Base-by-base conservation (phyloP, 2,888 invertebrate species). In the Pristionchus fissidentatus region DNA sequence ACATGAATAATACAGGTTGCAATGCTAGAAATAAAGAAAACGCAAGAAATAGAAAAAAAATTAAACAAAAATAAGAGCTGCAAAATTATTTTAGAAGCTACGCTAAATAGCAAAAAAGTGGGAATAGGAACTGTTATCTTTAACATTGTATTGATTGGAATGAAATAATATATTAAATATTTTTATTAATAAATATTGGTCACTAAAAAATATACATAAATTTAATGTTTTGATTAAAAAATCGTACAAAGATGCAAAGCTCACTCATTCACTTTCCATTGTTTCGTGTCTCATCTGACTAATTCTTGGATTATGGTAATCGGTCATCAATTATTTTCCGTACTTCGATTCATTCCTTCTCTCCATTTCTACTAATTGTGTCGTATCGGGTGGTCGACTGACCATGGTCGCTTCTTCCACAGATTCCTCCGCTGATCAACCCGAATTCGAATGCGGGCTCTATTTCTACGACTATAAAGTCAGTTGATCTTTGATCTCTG, bases 381-480 rank as follows among this genome's bases (percentile, higher is more conserved):
- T 60, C 32, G 26, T 32, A 26, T 60, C 29, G 60, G 32, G 60
- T 60, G 60, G 60, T 60, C n/a, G 60, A 60, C 60, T 60, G 29
- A 60, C n/a, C n/a, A 78, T 55, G 55, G 15, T 38, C 3, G n/a
- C 15, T 32, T 78, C 78, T n/a, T 55, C 52, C n/a, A 78, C 78
- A 22, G 57, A 78, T 78, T 32, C 32, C 38, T 78, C 78, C 32
- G 78, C 55, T n/a, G 78, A 78, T 35, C 32, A 35, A 22, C 78
- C 78, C 41, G 78, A 43, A 26, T 55, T 78, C n/a, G 41, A 78
- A 26, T 78, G 78, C 35, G 78, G 78, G 35, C 55, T 55, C 38
- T 70, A 70, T 70, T 70, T 70, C 70, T 70, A 38, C 35, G 70
- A 70, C 19, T 70, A 70, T 70, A 60, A 60, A 60, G 60, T 60